Conservation (phyloP, 1,140 invertebrate species). For the Tachypleus tridentatus region DNA sequence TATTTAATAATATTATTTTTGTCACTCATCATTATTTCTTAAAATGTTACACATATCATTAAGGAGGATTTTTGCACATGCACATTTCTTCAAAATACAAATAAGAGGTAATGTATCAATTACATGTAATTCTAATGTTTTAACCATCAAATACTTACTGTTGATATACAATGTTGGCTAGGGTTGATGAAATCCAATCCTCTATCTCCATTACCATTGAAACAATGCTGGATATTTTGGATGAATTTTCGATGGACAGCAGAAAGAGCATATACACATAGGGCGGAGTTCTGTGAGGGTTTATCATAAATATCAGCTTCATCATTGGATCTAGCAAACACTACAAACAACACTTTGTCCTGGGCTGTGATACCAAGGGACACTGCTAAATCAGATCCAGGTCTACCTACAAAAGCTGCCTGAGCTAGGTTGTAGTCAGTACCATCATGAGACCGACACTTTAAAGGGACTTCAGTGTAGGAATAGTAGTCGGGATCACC, state of each 20-base stretch:
- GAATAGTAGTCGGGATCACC: constrained; percentile 94
- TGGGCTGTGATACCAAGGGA: constrained; percentile 76
- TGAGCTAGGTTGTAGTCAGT: constrained; percentile 79
- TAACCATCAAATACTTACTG: constrained; percentile 45
- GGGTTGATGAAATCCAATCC: constrained; percentile 84
- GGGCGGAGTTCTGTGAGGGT: constrained; percentile 57
- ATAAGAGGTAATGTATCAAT: no score
- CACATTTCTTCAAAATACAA: no score
- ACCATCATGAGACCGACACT: constrained; percentile 64
- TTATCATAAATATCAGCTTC: constrained; percentile 24
- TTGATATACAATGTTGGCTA: constrained; percentile 67
- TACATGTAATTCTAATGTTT: no score
- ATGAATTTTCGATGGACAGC: constrained; percentile 88
- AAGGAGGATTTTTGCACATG: no score
- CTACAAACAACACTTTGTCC: constrained; percentile 87
- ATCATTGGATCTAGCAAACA: constrained; percentile 66
- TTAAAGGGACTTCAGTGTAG: constrained; percentile 93
- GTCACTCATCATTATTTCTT: no score
- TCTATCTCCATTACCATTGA: constrained; percentile 72
- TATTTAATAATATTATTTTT: no score
- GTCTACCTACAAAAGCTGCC: constrained; percentile 83
- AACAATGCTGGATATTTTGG: constrained; percentile 93
- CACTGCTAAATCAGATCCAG: constrained; percentile 74
- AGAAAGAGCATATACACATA: constrained; percentile 92
- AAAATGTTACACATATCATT: no score